Evolutionary conservation across 2,113 vertebrate genomes (phyloP), one percentile per base, ranked within the genome.

Genomic region (Elgaria multicarinata): DNA sequence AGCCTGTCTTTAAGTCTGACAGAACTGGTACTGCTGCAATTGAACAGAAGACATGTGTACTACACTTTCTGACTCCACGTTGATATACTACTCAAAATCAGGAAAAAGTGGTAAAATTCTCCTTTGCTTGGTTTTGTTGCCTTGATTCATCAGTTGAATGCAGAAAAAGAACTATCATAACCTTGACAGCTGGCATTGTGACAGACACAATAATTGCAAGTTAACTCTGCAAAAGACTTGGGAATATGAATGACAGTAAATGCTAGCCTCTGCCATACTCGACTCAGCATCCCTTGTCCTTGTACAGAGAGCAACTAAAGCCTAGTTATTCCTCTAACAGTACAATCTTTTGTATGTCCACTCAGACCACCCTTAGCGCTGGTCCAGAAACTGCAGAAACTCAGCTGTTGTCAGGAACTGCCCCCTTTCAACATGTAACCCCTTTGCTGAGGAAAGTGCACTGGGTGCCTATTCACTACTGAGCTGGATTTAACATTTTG

Each of bases 271-370:
- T 74, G 66, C 84, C 88, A 67, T 95, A 94, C 95, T 92, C 95
- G 94, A 95, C 88, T 95, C 91, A 94, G 94, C 95, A 96, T 92
- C 92, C 91, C 83, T 88, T 96, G 93, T 92, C 90, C 91, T 81
- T 89, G 94, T 71, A 64, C 90, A 93, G 83, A 89, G 87, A 91
- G n/a, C n/a, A 81, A 83, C 64, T 88, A 75, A 33, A 0, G 46
- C 16, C 18, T 67, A 66, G 72, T 92, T 93, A 26, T 36, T 89
- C 77, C 83, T 90, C 92, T 88, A 67, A 31, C 7, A 67, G 66
- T 62, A 20, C 58, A 62, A 62, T 62, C 18, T 62, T 62, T 22
- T 62, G 58, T 12, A 22, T 62, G 58, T 5, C 16, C 22, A 22
- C 58, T 62, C 3, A 62, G 58, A 62, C 20, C 58, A 62, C 58